Conservation (phyloP, 2,797 vertebrate genomes). For the Crocidura indochinensis region DNA sequence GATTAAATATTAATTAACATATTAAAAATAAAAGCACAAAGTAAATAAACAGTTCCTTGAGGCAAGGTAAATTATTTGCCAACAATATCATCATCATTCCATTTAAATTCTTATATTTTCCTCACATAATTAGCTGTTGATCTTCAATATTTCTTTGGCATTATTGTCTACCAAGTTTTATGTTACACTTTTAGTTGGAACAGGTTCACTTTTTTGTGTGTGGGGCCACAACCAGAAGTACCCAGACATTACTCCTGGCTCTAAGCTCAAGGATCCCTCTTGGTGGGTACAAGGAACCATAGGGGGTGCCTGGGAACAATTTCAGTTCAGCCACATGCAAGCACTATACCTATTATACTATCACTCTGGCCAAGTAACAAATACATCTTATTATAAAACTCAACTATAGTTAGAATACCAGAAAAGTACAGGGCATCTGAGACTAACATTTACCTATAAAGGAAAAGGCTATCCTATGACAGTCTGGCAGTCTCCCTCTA, state of each 20-base stretch:
- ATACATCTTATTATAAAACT: constrained; percentile 12
- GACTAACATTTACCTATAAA: not conserved
- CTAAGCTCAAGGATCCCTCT: too few relatives aligned
- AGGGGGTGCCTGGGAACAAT: too few relatives aligned
- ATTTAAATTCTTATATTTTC: constrained; percentile 15
- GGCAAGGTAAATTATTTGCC: constrained; percentile 37
- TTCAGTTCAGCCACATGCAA: too few relatives aligned
- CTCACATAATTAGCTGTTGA: not conserved
- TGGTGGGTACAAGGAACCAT: too few relatives aligned
- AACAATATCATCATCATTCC: not conserved
- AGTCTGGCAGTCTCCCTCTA: not conserved
- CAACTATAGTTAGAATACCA: not conserved
- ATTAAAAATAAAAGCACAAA: constrained; percentile 38
- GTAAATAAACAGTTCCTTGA: not conserved
- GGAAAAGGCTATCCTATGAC: not conserved
- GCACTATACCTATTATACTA: too few relatives aligned
- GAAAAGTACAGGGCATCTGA: constrained; percentile 12
- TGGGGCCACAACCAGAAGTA: too few relatives aligned
- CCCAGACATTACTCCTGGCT: too few relatives aligned
- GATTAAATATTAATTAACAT: constrained; percentile 3
- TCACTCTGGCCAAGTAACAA: too few relatives aligned
- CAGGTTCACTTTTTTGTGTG: not conserved
- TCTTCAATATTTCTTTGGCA: constrained; percentile 40
- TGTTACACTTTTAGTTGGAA: constrained; percentile 34
- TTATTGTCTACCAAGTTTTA: not conserved